Conservation (phyloP, 2,113 vertebrate genomes). For the Trochalopteron elliotii region DNA sequence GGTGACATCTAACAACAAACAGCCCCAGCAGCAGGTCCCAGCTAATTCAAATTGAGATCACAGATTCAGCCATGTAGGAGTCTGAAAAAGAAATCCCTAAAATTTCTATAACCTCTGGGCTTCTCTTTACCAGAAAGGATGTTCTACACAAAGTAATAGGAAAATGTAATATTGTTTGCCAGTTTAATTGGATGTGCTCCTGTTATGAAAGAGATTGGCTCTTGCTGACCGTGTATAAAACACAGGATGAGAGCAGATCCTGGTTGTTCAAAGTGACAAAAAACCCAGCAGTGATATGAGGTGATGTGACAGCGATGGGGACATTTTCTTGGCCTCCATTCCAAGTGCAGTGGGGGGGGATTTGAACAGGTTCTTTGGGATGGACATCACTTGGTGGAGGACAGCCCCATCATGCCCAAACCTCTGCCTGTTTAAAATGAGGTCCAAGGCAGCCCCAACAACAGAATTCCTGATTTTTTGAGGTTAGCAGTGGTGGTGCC, state of each 20-base stretch:
- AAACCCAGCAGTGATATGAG: neutral
- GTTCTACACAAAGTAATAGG: neutral
- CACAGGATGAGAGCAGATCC: neutral
- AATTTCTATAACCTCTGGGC: constrained; percentile 25
- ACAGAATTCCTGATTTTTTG: neutral
- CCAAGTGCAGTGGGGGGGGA: neutral
- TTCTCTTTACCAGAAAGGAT: constrained; percentile 28
- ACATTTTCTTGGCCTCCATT: neutral
- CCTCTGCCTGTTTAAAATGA: neutral
- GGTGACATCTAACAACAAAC: constrained; percentile 26
- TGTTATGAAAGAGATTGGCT: constrained; percentile 28
- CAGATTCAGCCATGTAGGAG: neutral
- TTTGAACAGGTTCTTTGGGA: neutral
- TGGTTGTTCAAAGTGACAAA: neutral
- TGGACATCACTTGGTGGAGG: neutral
- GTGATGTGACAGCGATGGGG: neutral
- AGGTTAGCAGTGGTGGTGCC: neutral
- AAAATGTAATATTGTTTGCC: constrained; percentile 55
- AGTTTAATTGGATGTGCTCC: constrained; percentile 50
- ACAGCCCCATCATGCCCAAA: fast-evolving
- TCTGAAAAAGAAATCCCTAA: constrained; percentile 21
- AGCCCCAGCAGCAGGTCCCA: constrained; percentile 16
- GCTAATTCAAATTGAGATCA: constrained; percentile 50
- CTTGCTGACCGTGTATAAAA: constrained; percentile 26
- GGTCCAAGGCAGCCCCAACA: neutral